Evolutionary conservation across 2,797 vertebrate genomes (phyloP).

Genomic region (Ceyx erithaca): DNA sequence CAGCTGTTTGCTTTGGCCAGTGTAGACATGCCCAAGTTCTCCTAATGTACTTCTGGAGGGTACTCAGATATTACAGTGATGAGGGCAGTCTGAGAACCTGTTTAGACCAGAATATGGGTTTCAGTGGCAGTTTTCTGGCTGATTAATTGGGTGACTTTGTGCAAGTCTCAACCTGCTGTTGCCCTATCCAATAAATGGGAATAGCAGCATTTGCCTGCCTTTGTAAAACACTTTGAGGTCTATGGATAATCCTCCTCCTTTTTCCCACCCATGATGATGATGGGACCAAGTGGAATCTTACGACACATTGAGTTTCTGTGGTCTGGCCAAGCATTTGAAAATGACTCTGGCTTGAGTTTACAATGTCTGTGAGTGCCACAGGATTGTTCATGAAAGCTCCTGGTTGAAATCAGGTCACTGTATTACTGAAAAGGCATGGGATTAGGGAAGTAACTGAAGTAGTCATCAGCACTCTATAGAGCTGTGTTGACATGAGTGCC

Average conservation of each 20-base stretch:
- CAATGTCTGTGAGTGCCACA: background rate
- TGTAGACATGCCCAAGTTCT: slow-evolving; percentile 22
- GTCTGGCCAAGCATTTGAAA: slow-evolving; percentile 62
- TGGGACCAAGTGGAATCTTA: slow-evolving; percentile 65
- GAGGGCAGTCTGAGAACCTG: slow-evolving; percentile 62
- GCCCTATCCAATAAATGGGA: slow-evolving; percentile 58
- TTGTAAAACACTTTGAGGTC: slow-evolving; percentile 64
- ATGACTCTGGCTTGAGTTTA: slow-evolving; percentile 50
- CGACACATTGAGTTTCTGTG: slow-evolving; percentile 67
- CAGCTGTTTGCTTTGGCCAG: background rate
- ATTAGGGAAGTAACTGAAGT: background rate
- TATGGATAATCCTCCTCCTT: slow-evolving; percentile 53
- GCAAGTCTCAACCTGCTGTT: slow-evolving; percentile 16
- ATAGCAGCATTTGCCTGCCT: slow-evolving; percentile 59
- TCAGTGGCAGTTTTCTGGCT: slow-evolving; percentile 63
- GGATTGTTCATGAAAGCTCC: slow-evolving; percentile 31
- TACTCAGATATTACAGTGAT: slow-evolving; percentile 28
- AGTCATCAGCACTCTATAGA: background rate
- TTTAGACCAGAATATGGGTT: slow-evolving; percentile 62
- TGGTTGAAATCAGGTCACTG: slow-evolving; percentile 44
- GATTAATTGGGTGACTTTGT: slow-evolving; percentile 61
- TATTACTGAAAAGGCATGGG: background rate
- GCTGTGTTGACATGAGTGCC: background rate
- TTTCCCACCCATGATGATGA: slow-evolving; percentile 71
- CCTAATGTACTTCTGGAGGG: slow-evolving; percentile 14